Conservation (phyloP, 2,888 invertebrate species). For the Phlogophora meticulosa region DNA sequence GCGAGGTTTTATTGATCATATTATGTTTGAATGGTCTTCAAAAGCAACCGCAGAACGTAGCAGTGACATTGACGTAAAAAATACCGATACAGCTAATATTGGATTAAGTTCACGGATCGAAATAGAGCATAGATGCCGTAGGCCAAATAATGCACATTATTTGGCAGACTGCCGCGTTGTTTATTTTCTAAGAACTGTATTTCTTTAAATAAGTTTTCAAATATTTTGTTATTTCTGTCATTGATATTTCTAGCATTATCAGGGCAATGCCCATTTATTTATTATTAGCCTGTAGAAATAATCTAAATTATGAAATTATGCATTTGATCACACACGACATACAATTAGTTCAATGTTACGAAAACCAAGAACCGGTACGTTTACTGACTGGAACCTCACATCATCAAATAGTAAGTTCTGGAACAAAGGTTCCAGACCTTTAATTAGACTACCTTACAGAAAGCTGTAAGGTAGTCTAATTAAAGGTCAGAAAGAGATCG, state of each 20-base stretch:
- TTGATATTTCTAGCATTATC: constrained; percentile 27
- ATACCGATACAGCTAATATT: constrained; percentile 55
- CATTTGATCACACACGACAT: not conserved
- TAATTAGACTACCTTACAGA: too few relatives aligned
- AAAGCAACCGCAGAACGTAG: constrained; percentile 12
- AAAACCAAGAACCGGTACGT: not conserved
- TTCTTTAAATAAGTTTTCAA: constrained; percentile 61
- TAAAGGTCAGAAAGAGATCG: too few relatives aligned
- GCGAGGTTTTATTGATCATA: not conserved
- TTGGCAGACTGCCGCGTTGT: constrained; percentile 59
- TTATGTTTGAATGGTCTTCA: not conserved
- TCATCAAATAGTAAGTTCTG: not conserved
- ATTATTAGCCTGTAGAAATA: not conserved
- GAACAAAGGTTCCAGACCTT: too few relatives aligned
- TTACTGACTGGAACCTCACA: not conserved
- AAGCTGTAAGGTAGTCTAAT: too few relatives aligned
- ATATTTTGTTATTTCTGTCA: constrained; percentile 29
- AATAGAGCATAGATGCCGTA: constrained; percentile 50
- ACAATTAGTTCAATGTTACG: not conserved
- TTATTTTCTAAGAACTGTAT: constrained; percentile 55
- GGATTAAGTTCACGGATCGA: constrained; percentile 48
- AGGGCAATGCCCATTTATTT: constrained; percentile 38
- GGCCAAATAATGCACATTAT: constrained; percentile 54
- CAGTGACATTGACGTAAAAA: constrained; percentile 57
- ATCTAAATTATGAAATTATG: not conserved